Base-by-base conservation (phyloP, 1,140 invertebrate species). In the Trachelipus rathkii region DNA sequence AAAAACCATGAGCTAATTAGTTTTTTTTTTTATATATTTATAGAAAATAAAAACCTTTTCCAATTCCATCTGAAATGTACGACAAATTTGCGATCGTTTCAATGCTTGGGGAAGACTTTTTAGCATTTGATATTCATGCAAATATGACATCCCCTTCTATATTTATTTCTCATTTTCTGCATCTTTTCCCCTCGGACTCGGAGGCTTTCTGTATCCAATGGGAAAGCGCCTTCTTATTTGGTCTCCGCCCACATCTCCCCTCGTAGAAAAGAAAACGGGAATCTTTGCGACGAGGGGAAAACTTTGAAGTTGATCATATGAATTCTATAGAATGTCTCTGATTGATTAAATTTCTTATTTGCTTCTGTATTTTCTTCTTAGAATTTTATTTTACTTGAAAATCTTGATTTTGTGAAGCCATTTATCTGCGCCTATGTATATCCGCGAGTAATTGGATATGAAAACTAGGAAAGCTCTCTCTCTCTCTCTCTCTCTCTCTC, bases 121-220 rank as follows among this genome's bases (percentile, higher is more conserved):
- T 19, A 33, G 11, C 19, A 60, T 60, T 60, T 19, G 11, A 60
- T 60, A 60, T 60, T 60, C 50, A 60, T 60, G 50, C 19, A 60
- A 60, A 60, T 60, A 60, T 60, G 50, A 60, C 50, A 60, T 60
- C 50, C 50, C 50, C 50, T 60, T 60, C 50, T 19, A 60, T 60
- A 60, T 60, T 60, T 60, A 60, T 60, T 60, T 60, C 50, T 60
- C 50, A 60, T 60, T 60, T 60, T 60, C 50, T 60, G 50, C 50
- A 60, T 60, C 50, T 60, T 60, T 60, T 19, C 50, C 50, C 50
- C 50, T 60, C 50, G 50, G 50, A 60, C 50, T 60, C 50, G 50
- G 50, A 60, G 50, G 50, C 11, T 60, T 60, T 19, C 50, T 13
- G 19, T 13, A 60, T 13, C 50, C 50, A 60, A 60, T 60, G 11